Base-by-base conservation (phyloP, 64 coral and sea anemone species). In the Astreopora myriophthalma region DNA sequence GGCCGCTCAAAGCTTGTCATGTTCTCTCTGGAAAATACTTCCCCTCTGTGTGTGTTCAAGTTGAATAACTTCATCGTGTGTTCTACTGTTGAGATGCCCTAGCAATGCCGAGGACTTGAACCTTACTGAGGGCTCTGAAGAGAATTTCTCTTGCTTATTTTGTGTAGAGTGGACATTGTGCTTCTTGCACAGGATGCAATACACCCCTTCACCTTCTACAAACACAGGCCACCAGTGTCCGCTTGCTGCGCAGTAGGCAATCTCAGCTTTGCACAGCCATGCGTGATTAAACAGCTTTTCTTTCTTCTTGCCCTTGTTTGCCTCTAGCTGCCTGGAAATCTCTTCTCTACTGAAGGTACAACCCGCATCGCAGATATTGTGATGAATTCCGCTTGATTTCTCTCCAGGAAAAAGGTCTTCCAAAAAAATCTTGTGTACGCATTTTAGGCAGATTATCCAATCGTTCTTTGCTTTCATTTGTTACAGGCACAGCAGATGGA, bases 141-240 rank as follows among this genome's bases (percentile, higher is more conserved):
- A 66, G 60, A 85, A 67, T 40, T 42, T 69, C 11, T 68, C 61
- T 39, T 85, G 81, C 34, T 68, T 85, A 48, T 85, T 84, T 57
- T 85, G 81, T 22, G 34, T 67, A 7, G 60, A 85, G 57, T 85
- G 38, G 29, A 32, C 61, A 31, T 85, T 85, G 37, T 85, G 81
- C 81, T 68, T 85, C 65, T 29, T 67, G 81, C 32, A 68, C 52
- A 85, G 38, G 81, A 68, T 85, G 58, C 81, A 68, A 68, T 67
- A 68, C 0, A 68, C 51, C 25, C 80, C 58, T 82, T 82, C 26
- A 6, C 80, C 80, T 57, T 84, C 57, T 16, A 84, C 80, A 38
- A 84, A 84, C 24, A 84, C 55, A 42, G 80, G 57, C 80, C 80
- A 84, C 80, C 57, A 19, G 57, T 67, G 65, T 84, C 80, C 57